Base-by-base conservation (phyloP, 2,797 vertebrate genomes). In the Nothura maculosa region DNA sequence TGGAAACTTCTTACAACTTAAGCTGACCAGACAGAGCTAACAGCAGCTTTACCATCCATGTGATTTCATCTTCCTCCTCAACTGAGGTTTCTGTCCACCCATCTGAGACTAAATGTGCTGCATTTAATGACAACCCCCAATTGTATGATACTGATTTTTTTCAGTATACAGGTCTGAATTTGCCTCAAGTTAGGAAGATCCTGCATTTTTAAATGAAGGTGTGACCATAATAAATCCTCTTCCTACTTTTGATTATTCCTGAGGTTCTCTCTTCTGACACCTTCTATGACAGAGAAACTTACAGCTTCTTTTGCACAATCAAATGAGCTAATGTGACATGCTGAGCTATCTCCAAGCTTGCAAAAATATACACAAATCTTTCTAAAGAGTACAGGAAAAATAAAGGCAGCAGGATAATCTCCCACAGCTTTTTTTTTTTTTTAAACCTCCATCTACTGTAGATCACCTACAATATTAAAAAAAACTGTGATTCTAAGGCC, bases 301-400 rank as follows among this genome's bases (percentile, higher is more conserved):
- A 76, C n/a, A 30, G 6, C 5, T 54, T 75, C 36, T 87, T 69
- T 64, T 60, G 8, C 66, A 72, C 63, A 90, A 88, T 69, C 6
- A 2, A 4, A 27, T 16, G 14, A 76, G 64, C 34, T 72, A 40
- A 55, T 0, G 1, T 8, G 27, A 66, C 16, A 27, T 0, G 0
- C 34, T 78, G 32, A 87, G 13, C 48, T 81, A 61, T 77, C 18
- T 27, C 12, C 57, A 32, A 77, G 48, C 19, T 66, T 86, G 30
- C 12, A 69, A 42, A 79, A 73, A 47, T 40, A 76, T 8, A 8
- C 8, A 7, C 8, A 20, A 6, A 43, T 40, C 64, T 66, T 70
- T 82, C 43, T 89, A n/a, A 7, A 48, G n/a, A 69, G 32, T 27
- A 50, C 6, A 52, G 3, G 61, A 27, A 78, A 66, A 63, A 50